phyloP scores from a whole-genome alignment of 2,113 vertebrate genomes.

The Apodemus speciosus region DNA sequence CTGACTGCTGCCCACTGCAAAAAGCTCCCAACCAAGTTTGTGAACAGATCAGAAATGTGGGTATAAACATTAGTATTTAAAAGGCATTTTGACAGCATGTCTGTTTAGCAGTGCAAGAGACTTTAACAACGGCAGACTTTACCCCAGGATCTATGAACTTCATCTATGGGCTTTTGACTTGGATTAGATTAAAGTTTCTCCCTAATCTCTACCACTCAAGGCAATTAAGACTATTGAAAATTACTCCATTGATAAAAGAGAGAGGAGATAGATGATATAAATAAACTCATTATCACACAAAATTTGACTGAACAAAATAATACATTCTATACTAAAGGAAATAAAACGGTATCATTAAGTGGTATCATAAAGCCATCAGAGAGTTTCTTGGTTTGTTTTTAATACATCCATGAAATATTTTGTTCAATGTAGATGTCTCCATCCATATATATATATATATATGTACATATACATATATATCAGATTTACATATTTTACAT shows the following conservation, averaged over 20 bases:
- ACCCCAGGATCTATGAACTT: background rate
- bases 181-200: background rate
- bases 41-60: background rate
- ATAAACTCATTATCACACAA: background rate
- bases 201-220: background rate
- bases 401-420: background rate
- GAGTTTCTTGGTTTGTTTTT: background rate
- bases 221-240: background rate
- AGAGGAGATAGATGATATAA: background rate
- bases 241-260: background rate
- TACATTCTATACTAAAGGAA: background rate
- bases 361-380: background rate
- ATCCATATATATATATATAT: background rate
- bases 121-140: background rate
- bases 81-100: too few relatives aligned
- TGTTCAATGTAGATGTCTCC: background rate
- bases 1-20: background rate
- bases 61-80: background rate
- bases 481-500: background rate
- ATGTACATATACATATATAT: background rate
- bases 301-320: constrained; percentile 21
- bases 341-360: background rate
- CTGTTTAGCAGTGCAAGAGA: background rate
- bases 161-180: background rate
- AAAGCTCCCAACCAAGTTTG: background rate